Percentiles rank a stretch among this genome's conserved stretches.
Evolutionary conservation across 2,888 invertebrate genomes (phyloP).

Genomic region (Anthrax anthrax): DNA sequence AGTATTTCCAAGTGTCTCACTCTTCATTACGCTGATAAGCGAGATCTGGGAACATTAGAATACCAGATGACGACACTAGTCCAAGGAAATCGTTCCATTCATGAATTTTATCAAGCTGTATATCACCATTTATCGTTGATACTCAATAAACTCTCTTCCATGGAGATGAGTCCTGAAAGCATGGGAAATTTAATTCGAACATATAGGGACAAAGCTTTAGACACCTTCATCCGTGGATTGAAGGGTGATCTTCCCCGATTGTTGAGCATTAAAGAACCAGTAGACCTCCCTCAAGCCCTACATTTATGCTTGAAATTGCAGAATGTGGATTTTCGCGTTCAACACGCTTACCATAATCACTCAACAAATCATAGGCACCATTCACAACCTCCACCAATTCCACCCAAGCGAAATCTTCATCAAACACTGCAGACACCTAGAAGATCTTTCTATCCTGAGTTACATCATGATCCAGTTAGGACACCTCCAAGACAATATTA

Average conservation of each 20-base stretch:
- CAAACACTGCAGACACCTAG: background rate
- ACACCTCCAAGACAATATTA: background rate
- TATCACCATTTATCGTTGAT: slow-evolving; percentile 11
- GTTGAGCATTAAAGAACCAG: background rate
- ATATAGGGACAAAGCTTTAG: background rate
- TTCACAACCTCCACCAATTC: background rate
- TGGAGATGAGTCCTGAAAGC: background rate
- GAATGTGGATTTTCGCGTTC: background rate
- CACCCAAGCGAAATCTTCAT: background rate
- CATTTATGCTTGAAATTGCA: slow-evolving; percentile 1
- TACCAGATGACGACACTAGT: slow-evolving; percentile 10
- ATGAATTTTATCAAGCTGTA: no score
- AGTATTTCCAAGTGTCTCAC: slow-evolving; percentile 3
- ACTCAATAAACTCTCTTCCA: slow-evolving; percentile 10
- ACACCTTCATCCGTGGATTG: background rate
- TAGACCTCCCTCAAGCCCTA: background rate
- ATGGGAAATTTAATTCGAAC: background rate
- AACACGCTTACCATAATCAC: background rate
- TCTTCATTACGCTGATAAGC: slow-evolving; percentile 10
- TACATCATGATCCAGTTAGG: background rate
- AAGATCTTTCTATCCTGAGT: background rate
- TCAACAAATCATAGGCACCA: background rate
- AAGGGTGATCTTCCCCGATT: background rate
- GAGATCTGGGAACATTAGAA: slow-evolving; percentile 9
- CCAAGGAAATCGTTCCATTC: slow-evolving; percentile 2